These are phyloP conservation scores for Synanceia verrucosa DNA, from an alignment of 2,797 vertebrate species.

Conservation along the genomic window DNA sequence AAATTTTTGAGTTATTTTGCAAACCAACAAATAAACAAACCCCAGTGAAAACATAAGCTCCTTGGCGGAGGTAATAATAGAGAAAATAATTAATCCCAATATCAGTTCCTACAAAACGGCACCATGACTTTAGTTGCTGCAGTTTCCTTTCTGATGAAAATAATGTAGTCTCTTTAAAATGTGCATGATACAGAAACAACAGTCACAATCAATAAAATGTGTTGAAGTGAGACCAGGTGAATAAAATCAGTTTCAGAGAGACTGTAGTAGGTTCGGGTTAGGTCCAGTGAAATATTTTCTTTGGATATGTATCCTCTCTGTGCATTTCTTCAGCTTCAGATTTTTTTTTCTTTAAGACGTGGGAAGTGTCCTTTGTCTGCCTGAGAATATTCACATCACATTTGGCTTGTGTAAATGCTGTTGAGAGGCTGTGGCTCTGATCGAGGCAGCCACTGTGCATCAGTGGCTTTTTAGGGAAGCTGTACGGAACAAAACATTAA, in stretches of 20 bases:
- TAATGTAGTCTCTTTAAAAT: background rate
- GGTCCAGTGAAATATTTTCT: background rate
- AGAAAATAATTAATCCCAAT: background rate
- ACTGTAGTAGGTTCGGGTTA: background rate
- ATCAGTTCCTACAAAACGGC: background rate
- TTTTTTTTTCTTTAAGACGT: background rate
- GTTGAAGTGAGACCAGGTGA: background rate
- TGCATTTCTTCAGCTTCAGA: background rate
- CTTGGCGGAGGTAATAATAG: too few species aligned
- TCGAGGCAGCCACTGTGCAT: conserved; percentile 8
- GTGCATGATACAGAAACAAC: background rate
- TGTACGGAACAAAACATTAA: conserved; percentile 34
- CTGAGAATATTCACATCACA: background rate
- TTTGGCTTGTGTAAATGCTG: background rate
- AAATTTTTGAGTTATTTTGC: too few species aligned
- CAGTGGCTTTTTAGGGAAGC: conserved; percentile 8
- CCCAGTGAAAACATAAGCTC: too few species aligned
- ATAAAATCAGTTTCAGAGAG: background rate
- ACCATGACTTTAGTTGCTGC: background rate
- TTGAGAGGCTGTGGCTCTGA: background rate
- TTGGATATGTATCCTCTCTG: too few species aligned
- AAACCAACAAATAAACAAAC: too few species aligned
- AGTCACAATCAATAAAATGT: background rate
- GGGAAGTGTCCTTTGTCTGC: conserved; percentile 3
- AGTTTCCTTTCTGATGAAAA: background rate